Conservation (phyloP, 2,113 vertebrate species). For the Oreochromis spilurus region DNA sequence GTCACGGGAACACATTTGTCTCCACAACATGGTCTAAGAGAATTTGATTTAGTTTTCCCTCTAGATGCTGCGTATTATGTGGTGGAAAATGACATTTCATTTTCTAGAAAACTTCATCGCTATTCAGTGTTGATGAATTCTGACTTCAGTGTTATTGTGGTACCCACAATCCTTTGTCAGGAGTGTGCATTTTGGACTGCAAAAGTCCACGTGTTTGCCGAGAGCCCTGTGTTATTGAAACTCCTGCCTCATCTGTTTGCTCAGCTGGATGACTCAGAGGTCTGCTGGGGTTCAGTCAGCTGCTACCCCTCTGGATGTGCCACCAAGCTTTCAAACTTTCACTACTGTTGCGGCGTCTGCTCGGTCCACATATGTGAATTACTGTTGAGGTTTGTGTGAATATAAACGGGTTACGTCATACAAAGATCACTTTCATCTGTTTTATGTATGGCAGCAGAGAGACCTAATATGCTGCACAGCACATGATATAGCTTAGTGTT, state of each 20-base stretch:
- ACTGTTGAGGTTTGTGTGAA: background rate
- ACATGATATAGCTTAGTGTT: background rate
- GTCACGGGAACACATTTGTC: background rate
- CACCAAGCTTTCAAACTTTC: background rate
- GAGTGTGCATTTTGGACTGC: background rate
- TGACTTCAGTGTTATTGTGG: background rate
- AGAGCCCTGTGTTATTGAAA: conserved; percentile 27
- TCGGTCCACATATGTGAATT: background rate
- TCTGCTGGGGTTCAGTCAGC: conserved; percentile 11
- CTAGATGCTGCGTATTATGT: background rate
- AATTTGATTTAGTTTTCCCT: background rate
- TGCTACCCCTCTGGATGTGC: conserved; percentile 24
- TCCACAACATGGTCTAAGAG: background rate
- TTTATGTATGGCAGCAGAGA: background rate
- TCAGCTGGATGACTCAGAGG: conserved; percentile 51
- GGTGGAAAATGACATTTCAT: background rate
- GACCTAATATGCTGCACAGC: background rate
- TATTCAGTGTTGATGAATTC: background rate
- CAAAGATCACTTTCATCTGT: background rate
- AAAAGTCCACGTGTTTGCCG: conserved; percentile 16
- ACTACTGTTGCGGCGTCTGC: background rate
- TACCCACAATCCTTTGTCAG: background rate
- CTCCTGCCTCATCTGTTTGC: conserved; percentile 38
- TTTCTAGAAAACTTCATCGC: background rate
- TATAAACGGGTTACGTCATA: conserved; percentile 5